Evolutionary conservation across 2,888 invertebrate genomes (phyloP), one percentile per base, ranked within the genome.

Genomic region (Oscheius sp.): DNA sequence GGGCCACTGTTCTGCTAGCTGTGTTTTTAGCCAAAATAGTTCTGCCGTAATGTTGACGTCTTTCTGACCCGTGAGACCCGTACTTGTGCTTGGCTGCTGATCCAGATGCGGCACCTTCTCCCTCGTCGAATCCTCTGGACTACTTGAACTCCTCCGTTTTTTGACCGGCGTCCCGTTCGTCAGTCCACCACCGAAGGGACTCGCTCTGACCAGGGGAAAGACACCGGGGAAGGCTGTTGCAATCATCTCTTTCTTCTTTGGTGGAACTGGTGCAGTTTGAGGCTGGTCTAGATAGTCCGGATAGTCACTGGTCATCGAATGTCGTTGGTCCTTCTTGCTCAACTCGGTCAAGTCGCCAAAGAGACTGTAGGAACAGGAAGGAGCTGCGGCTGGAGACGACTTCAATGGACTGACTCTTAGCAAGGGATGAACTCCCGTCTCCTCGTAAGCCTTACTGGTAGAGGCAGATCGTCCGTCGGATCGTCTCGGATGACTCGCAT

Each of bases 11-110:
- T 78, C 76, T 51, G 81, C 77, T 62, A 86, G 70, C 42, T 82
- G 78, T 33, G 80, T 78, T 75, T 85, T 85, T 13, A 86, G 73
- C 86, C 86, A 86, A 76, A 86, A 86, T 63, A 86, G 74, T 74
- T 86, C 86, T 21, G 86, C 83, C 11, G 78, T 73, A 48, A 84
- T 73, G 60, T 86, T 86, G 63, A 83, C 78, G 51, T 84, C 83
- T 51, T 77, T 72, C 21, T 63, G 55, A 65, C 65, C 68, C 42
- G 32, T 33, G n/a, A 58, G 42, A 4, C 47, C 47, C 21, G 42
- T 47, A 11, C 33, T n/a, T 9, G 63, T 50, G 35, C 50, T 32
- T 10, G 73, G 53, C 29, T 55, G 53, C 57, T 65, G 75, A n/a
- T 74, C 74, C 3, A 79, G 66, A 47, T 79, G 79, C 3, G 79